phyloP scores from a whole-genome alignment of 2,888 invertebrate genomes.

The Caenorhabditis parvicauda region DNA sequence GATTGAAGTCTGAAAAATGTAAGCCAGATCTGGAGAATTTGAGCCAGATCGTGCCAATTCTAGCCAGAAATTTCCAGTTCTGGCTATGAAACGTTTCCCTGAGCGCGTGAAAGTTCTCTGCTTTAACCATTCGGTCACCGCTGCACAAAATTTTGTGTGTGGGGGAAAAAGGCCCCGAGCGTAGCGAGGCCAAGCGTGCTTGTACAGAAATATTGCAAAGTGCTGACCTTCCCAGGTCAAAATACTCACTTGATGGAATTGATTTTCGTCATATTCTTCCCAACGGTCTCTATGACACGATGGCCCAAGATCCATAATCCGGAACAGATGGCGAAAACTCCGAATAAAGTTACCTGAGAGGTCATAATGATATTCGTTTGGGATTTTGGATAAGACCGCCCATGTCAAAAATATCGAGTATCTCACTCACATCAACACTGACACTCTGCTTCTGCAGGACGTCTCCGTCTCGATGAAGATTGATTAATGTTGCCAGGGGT shows the following conservation, averaged over 20 bases:
- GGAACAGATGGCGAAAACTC: constrained; percentile 87
- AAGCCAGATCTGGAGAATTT: no score
- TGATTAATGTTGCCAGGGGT: constrained; percentile 87
- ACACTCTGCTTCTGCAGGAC: constrained; percentile 72
- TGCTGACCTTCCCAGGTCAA: not conserved
- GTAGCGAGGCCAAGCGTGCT: no score
- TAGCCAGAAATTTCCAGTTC: no score
- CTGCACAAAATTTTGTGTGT: no score
- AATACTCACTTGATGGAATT: constrained; percentile 72
- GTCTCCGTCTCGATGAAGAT: constrained; percentile 79
- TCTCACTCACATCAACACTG: not conserved
- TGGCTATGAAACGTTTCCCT: no score
- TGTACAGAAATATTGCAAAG: not conserved
- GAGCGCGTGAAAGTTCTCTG: no score
- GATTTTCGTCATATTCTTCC: constrained; percentile 90
- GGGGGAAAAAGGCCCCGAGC: no score
- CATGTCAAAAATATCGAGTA: constrained; percentile 3
- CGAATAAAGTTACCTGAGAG: constrained; percentile 78
- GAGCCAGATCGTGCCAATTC: no score
- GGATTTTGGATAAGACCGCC: constrained; percentile 68
- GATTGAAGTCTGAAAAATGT: no score
- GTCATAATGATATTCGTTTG: not conserved
- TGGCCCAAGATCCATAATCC: constrained; percentile 95
- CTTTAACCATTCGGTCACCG: no score
- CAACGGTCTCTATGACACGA: constrained; percentile 90